These are phyloP conservation scores for Larimichthys crocea DNA, from an alignment of 2,113 vertebrate genomes.

Conservation along the genomic window DNA sequence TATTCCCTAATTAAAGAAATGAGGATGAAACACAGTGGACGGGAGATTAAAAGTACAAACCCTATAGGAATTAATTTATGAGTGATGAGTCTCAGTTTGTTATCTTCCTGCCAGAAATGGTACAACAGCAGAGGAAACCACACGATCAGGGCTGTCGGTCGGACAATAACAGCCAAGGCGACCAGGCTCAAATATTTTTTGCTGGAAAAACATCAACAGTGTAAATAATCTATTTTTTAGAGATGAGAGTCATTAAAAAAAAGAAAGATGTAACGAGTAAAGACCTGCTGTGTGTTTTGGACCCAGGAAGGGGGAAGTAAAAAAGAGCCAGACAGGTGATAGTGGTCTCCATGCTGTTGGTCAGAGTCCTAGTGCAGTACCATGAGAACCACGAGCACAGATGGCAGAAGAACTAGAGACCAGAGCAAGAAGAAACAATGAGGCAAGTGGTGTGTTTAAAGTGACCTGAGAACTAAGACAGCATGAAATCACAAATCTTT, in stretches of 20 bases:
- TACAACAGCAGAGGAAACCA: conserved; percentile 91
- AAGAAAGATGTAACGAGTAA: conserved; percentile 10
- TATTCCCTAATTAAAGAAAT: too few species aligned
- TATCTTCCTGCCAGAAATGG: conserved; percentile 89
- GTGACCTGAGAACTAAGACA: background rate
- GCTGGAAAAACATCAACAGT: conserved; percentile 73
- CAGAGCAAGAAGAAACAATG: too few species aligned
- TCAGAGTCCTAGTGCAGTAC: conserved; percentile 96
- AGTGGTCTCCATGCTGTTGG: conserved; percentile 93
- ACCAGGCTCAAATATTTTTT: conserved; percentile 88
- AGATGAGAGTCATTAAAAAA: background rate
- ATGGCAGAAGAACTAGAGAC: conserved; percentile 91
- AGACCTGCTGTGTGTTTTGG: conserved; percentile 89
- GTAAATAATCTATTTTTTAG: background rate
- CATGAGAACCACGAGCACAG: conserved; percentile 98
- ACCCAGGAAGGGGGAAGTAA: conserved; percentile 90
- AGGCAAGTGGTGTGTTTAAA: background rate
- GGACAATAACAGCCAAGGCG: conserved; percentile 89
- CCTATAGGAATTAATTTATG: conserved; percentile 86
- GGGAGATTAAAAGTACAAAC: conserved; percentile 75
- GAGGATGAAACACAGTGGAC: background rate
- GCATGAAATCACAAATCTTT: background rate
- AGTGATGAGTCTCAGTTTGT: conserved; percentile 87
- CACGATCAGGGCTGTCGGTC: conserved; percentile 91
- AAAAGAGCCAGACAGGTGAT: conserved; percentile 90